These are phyloP conservation scores for Melospiza melodia DNA, from an alignment of 2,113 vertebrate species.

Conservation along the genomic window DNA sequence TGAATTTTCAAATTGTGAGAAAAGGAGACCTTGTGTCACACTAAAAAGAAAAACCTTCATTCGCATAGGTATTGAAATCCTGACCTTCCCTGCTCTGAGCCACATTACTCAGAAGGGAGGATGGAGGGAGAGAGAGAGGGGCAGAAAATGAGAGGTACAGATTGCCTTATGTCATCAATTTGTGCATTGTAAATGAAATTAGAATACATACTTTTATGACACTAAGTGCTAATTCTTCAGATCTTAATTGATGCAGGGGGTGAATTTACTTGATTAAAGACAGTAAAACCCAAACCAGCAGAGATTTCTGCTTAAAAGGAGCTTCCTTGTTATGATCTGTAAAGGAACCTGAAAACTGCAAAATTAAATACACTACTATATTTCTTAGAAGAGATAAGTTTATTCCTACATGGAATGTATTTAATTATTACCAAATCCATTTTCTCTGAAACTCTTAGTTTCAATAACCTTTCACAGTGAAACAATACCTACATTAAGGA, in stretches of 20 bases:
- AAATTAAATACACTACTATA: slow-evolving; percentile 8
- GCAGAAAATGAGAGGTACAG: neutral
- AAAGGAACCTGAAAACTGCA: neutral
- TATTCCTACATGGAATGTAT: neutral
- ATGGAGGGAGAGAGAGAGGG: neutral
- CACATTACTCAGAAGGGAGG: neutral
- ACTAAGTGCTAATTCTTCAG: slow-evolving; percentile 52
- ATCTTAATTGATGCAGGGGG: slow-evolving; percentile 24
- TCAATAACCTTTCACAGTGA: neutral
- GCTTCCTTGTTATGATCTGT: neutral
- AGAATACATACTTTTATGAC: slow-evolving; percentile 30
- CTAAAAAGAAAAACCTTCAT: neutral
- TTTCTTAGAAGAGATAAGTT: slow-evolving; percentile 10
- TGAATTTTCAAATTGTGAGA: neutral
- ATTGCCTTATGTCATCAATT: slow-evolving; percentile 37
- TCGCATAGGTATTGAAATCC: slow-evolving; percentile 7
- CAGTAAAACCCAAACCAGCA: slow-evolving; percentile 4
- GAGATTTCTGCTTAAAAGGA: slow-evolving; percentile 22
- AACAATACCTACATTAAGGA: neutral
- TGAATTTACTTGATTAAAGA: slow-evolving; percentile 46
- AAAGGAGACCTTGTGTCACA: neutral
- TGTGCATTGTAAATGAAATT: slow-evolving; percentile 25
- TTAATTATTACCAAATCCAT: neutral
- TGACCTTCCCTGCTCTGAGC: slow-evolving; percentile 34
- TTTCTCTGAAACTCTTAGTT: neutral